Base-by-base conservation (phyloP, 2,113 vertebrate species). In the Pseudopodoces humilis region DNA sequence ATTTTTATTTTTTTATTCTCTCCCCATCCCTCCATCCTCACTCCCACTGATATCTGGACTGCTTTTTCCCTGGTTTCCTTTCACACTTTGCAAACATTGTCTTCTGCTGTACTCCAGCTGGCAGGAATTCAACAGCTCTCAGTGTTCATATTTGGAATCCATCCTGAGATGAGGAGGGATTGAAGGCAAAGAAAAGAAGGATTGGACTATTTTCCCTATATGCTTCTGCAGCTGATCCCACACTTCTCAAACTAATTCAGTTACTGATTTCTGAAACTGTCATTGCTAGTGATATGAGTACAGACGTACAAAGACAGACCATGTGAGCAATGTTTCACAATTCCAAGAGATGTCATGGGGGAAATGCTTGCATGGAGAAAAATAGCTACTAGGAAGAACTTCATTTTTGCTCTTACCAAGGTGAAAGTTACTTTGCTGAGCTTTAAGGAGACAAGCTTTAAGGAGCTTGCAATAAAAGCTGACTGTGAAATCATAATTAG, bases 61-160 rank as follows among this genome's bases (percentile, higher is more conserved):
- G 69, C 71, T 8, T 96, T 90, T 90, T 93, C 62, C 37, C 37
- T 68, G 59, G 39, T 84, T 95, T 86, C 56, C 69, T 78, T 94
- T 94, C 88, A 82, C 47, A 60, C 70, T 95, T 84, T 90, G 69
- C 88, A 88, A 94, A 76, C 92, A 75, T 88, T 92, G 60, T 84
- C 93, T 62, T 94, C 88, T 95, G 52, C 76, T 78, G 21, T 81
- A 52, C 49, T 94, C 62, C 88, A 96, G 28, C 76, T 92, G 86
- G 94, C 79, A 83, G 77, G 23, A 96, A 91, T 79, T 95, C 77
- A 92, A 60, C 72, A 91, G 39, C 31, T 92, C 46, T 88, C 39
- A 83, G 47, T 88, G 63, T 63, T 95, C 58, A 77, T 5, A 41
- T 90, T 90, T 96, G 65, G 64, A 95, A 94, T 47, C 53, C 9